These are phyloP conservation scores for Drosophila mettleri DNA, from an alignment of 2,888 invertebrate genomes.

Conservation along the genomic window DNA sequence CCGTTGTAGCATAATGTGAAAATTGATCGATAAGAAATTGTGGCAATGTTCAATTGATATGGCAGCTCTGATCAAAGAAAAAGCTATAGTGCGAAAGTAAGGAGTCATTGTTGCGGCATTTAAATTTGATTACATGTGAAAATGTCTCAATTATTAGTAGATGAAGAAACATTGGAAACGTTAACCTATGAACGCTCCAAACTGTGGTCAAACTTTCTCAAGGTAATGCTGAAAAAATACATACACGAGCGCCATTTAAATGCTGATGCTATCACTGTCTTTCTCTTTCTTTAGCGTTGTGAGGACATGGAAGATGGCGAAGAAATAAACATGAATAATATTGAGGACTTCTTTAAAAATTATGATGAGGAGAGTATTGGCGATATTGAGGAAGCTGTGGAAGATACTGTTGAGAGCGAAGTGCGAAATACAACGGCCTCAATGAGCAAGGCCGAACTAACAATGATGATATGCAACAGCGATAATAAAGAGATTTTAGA, in stretches of 20 bases:
- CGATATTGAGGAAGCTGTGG: constrained; percentile 37
- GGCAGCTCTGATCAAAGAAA: constrained; percentile 23
- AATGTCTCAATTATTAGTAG: constrained; percentile 45
- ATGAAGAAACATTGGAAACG: constrained; percentile 65
- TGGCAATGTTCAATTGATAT: not conserved
- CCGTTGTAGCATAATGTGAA: not conserved
- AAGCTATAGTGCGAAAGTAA: constrained; percentile 9
- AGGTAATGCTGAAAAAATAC: constrained; percentile 53
- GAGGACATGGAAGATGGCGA: constrained; percentile 35
- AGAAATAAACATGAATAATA: constrained; percentile 18
- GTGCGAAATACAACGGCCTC: constrained; percentile 40
- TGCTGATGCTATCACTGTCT: not conserved
- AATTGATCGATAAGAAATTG: constrained; percentile 10
- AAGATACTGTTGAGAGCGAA: constrained; percentile 44
- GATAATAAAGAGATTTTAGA: constrained; percentile 68
- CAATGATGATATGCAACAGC: constrained; percentile 42
- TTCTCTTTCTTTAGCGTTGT: constrained; percentile 26
- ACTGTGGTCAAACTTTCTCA: constrained; percentile 71
- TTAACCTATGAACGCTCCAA: constrained; percentile 76
- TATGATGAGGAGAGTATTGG: constrained; percentile 21
- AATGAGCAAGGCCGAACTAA: constrained; percentile 59
- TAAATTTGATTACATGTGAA: not conserved
- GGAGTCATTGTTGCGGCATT: not conserved
- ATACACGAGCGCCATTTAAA: not conserved
- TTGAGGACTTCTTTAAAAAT: constrained; percentile 40